phyloP scores from a whole-genome alignment of 2,888 invertebrate genomes.

The Hermaeophaga mercurialis region DNA sequence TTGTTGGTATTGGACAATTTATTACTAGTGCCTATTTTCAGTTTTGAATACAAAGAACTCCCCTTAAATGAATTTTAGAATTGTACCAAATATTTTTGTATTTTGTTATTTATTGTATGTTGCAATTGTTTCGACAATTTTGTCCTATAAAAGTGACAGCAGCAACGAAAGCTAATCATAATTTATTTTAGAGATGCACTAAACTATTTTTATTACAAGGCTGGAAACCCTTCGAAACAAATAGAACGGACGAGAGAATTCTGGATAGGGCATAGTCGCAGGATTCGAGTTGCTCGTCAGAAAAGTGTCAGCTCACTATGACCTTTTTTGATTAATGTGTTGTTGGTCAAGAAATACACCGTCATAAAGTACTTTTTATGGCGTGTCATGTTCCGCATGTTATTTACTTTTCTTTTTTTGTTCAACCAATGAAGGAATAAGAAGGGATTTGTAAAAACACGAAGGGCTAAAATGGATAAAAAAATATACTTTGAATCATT shows the following conservation, averaged over 20 bases:
- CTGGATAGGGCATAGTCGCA: constrained; percentile 9
- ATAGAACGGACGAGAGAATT: constrained; percentile 7
- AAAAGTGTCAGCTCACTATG: constrained; percentile 25
- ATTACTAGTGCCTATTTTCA: too few relatives aligned
- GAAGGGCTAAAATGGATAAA: constrained; percentile 2
- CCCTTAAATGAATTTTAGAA: too few relatives aligned
- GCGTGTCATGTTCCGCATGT: constrained; percentile 32
- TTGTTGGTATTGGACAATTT: too few relatives aligned
- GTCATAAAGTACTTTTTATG: constrained; percentile 51
- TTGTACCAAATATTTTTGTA: too few relatives aligned
- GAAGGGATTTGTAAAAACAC: constrained; percentile 18
- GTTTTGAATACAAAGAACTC: too few relatives aligned
- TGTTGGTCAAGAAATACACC: constrained; percentile 51
- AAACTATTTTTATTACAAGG: constrained; percentile 9
- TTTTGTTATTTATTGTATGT: too few relatives aligned
- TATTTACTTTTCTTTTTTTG: constrained; percentile 30
- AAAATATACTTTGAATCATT: neutral
- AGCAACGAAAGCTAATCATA: neutral
- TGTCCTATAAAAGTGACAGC: too few relatives aligned
- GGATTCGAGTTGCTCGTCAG: constrained; percentile 23
- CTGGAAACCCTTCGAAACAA: constrained; percentile 12
- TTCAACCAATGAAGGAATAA: constrained; percentile 14
- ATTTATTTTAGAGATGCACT: neutral
- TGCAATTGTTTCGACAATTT: too few relatives aligned
- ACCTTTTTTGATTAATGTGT: constrained; percentile 53